These are phyloP conservation scores for Epicauta chinensis DNA, from an alignment of 1,140 invertebrate species.

Conservation along the genomic window DNA sequence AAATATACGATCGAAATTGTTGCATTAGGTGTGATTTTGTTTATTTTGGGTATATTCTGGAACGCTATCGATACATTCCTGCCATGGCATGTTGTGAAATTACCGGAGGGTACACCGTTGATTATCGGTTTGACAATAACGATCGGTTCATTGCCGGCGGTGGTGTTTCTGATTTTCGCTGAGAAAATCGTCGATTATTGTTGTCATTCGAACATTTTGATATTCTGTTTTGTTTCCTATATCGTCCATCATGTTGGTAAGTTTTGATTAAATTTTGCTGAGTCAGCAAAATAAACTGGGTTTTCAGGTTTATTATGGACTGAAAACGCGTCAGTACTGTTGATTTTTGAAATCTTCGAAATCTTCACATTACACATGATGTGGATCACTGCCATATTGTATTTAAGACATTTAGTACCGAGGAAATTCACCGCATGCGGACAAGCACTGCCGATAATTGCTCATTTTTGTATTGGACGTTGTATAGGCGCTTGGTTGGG, in stretches of 20 bases:
- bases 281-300: constrained; percentile 8
- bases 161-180: constrained; percentile 69
- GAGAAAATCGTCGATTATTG: constrained; percentile 77
- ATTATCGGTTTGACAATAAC: constrained; percentile 62
- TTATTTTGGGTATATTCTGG: constrained; percentile 68
- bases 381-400: constrained; percentile 77
- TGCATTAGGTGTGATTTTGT: constrained; percentile 60
- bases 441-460: constrained; percentile 72
- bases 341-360: constrained; percentile 69
- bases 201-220: constrained; percentile 77
- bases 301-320: constrained; percentile 30
- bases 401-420: constrained; percentile 73
- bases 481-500: constrained; percentile 43
- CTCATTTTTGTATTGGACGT: constrained; percentile 61
- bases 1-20: constrained; percentile 64
- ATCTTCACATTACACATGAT: constrained; percentile 74
- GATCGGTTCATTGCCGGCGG: constrained; percentile 56
- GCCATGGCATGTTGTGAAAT: constrained; percentile 56
- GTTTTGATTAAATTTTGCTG: not conserved
- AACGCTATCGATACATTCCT: constrained; percentile 71
- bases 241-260: constrained; percentile 64
- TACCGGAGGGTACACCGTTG: constrained; percentile 50
- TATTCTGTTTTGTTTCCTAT: constrained; percentile 71
- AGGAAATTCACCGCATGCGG: constrained; percentile 72
- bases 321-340: constrained; percentile 54